phyloP scores from a whole-genome alignment of 2,797 vertebrate species.

The Trichosurus vulpecula region DNA sequence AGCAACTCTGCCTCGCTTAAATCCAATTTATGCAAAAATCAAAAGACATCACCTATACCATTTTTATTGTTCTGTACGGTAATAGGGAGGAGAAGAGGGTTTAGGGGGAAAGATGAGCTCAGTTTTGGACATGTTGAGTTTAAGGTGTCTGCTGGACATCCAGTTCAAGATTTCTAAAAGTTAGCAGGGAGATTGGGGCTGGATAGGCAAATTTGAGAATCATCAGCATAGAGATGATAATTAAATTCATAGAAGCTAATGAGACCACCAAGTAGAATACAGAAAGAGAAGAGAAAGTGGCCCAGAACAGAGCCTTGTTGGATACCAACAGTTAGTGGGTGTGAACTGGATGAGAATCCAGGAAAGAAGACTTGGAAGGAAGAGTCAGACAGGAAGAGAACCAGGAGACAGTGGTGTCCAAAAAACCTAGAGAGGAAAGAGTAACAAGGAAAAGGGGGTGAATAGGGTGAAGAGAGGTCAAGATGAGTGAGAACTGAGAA shows the following conservation, averaged over 20 bases:
- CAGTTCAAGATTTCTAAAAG: background rate
- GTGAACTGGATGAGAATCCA: background rate
- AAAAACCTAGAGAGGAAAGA: background rate
- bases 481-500: background rate
- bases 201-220: background rate
- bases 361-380: background rate
- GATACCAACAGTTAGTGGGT: background rate
- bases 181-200: background rate
- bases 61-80: background rate
- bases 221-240: background rate
- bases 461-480: background rate
- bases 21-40: background rate
- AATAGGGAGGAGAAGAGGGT: background rate
- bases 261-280: background rate
- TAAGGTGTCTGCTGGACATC: background rate
- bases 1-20: background rate
- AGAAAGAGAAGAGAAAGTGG: background rate
- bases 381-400: background rate
- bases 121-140: background rate
- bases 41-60: background rate
- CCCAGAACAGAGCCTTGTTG: background rate
- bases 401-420: background rate
- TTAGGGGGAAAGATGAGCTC: background rate
- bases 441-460: background rate
- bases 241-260: background rate